These are phyloP conservation scores for Heliconius hermathena DNA, from an alignment of 1,140 invertebrate species.

Conservation along the genomic window DNA sequence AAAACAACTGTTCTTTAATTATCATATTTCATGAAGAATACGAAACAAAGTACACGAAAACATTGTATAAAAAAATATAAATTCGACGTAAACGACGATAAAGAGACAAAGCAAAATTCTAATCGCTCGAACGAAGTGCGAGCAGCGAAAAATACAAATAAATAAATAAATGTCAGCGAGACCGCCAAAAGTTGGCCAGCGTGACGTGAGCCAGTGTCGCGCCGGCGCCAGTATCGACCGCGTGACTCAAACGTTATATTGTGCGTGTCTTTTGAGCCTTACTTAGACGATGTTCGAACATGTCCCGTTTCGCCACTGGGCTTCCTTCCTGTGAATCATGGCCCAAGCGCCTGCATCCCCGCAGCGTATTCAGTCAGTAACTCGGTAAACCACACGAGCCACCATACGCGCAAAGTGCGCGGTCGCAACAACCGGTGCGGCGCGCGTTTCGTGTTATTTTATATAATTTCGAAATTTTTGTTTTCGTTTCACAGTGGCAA, in stretches of 20 bases:
- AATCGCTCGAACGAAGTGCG: conserved; percentile 24
- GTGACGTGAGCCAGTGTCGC: conserved; percentile 47
- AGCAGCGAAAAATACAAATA: conserved; percentile 45
- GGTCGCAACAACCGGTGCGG: conserved; percentile 42
- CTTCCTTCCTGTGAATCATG: conserved; percentile 77
- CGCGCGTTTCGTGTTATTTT: conserved; percentile 30
- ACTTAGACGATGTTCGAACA: conserved; percentile 65
- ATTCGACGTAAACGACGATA: conserved; percentile 16
- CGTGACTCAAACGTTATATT: conserved; percentile 51
- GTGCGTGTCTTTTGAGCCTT: conserved; percentile 48
- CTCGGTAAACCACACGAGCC: conserved; percentile 46
- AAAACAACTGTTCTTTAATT: too few relatives aligned
- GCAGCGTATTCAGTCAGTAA: conserved; percentile 51
- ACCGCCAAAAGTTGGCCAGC: conserved; percentile 55
- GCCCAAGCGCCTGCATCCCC: conserved; percentile 37
- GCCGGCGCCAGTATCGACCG: conserved; percentile 71
- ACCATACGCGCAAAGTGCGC: conserved; percentile 50
- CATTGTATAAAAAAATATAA: not conserved
- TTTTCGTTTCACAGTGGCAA: not conserved
- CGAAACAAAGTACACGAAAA: not conserved
- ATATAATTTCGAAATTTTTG: conserved; percentile 24
- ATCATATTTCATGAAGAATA: too few relatives aligned
- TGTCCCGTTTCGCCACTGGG: conserved; percentile 68
- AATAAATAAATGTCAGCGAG: conserved; percentile 22
- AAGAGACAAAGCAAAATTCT: conserved; percentile 39